Conservation (phyloP, 2,888 invertebrate genomes). For the Acheta domesticus region DNA sequence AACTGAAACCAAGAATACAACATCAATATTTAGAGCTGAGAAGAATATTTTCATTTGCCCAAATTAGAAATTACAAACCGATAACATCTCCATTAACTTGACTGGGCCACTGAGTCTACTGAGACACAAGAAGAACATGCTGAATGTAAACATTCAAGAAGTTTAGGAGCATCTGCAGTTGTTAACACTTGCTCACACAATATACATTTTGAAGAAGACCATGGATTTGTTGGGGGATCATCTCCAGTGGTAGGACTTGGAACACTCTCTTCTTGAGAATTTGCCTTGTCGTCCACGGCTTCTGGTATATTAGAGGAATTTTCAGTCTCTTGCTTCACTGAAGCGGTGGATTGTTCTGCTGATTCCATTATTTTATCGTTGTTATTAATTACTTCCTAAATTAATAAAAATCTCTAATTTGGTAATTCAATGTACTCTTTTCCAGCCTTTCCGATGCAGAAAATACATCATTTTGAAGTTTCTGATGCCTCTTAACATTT, state of each 20-base stretch:
- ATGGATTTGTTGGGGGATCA: conserved; percentile 31
- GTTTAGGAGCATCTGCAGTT: conserved; percentile 65
- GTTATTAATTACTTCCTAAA: too few species aligned
- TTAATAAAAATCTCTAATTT: too few species aligned
- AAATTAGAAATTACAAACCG: conserved; percentile 41
- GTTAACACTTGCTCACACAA: conserved; percentile 51
- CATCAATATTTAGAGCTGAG: too few species aligned
- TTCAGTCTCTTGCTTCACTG: conserved; percentile 26
- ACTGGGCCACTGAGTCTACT: conserved; percentile 57
- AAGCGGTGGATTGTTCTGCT: neutral
- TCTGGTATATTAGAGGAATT: neutral
- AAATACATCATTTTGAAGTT: too few species aligned
- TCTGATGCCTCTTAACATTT: too few species aligned
- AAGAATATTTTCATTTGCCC: too few species aligned
- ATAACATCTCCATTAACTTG: conserved; percentile 47
- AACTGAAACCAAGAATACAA: conserved; percentile 23
- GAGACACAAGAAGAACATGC: conserved; percentile 74
- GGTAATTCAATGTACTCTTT: too few species aligned
- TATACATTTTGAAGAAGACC: conserved; percentile 46
- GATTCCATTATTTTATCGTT: neutral
- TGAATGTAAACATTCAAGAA: conserved; percentile 84
- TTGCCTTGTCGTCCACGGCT: conserved; percentile 21
- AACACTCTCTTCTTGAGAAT: conserved; percentile 32
- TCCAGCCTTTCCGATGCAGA: too few species aligned
- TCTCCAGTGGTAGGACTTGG: conserved; percentile 36